Base-by-base conservation (phyloP, 92 coral and sea anemone genomes). In the Montipora capitata region DNA sequence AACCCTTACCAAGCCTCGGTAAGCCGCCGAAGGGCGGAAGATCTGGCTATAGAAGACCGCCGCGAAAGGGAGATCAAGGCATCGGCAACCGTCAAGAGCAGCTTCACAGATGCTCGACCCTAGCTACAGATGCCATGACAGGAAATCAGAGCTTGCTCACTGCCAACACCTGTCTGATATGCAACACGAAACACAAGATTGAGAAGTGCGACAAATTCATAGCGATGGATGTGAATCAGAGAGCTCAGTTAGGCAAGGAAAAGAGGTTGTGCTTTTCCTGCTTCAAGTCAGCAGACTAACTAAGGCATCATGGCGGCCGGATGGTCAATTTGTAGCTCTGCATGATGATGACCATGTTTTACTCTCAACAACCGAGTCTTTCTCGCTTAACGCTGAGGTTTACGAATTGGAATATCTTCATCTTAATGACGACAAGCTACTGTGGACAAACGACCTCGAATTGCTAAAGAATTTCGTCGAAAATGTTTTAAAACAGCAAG, bases 231-330 rank as follows among this genome's bases (percentile, higher is more conserved):
- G 84, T 87, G 2, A 79, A 95, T 40, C 84, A 89, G 4, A 81
- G 94, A 61, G 89, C 87, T 4, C 76, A 82, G 75, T n/a, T 86
- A 1, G 91, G 84, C 42, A 93, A 85, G 67, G 95, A 93, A 68
- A 89, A 88, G 44, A 74, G 64, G 51, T 66, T 92, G 62, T n/a
- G 95, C 76, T 95, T 90, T 17, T 70, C 68, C 63, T 92, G 96
- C 77, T 78, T 95, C 4, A 63, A 88, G 43, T 86, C 90, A 39
- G 83, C 92, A 3, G 88, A 77, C 35, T 20, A 20, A 20, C 27
- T 20, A 20, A 20, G 27, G 27, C 27, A 20, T 20, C 27, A 20
- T 20, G 27, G 27, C 27, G 27, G 27, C 27, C 27, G 27, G 27
- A 20, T 0, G 27, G 27, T 20, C 27, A 20, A 20, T 20, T 20